phyloP scores from a whole-genome alignment of 2,113 vertebrate genomes.

The Murina feae region DNA sequence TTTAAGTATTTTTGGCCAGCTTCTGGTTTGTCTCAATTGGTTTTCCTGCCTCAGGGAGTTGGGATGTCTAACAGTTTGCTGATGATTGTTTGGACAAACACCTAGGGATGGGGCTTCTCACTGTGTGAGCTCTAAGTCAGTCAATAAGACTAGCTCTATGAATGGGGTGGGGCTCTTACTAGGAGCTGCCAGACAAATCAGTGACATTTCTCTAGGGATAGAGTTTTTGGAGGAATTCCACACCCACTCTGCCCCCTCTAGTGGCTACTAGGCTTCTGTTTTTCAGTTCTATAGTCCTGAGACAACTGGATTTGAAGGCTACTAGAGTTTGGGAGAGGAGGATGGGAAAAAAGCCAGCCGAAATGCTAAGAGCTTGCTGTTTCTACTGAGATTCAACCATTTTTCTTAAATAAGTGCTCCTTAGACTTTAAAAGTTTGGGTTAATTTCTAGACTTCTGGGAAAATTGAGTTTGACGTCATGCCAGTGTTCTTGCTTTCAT shows the following conservation, averaged over 20 bases:
- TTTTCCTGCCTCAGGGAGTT: neutral
- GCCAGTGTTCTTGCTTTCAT: constrained; percentile 4
- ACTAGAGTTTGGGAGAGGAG: neutral
- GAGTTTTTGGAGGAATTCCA: neutral
- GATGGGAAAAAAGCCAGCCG: neutral
- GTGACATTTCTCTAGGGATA: neutral
- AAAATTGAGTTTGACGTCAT: constrained; percentile 6
- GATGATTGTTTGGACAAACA: neutral
- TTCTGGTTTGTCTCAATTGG: neutral
- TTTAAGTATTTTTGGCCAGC: too few species aligned
- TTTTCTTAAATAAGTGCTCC: constrained; percentile 7
- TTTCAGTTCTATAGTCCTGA: neutral
- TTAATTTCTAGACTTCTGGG: constrained; percentile 14
- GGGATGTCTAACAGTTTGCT: neutral
- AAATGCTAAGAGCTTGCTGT: neutral
- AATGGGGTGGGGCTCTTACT: neutral
- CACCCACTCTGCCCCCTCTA: constrained; percentile 44
- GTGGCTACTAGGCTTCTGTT: constrained; percentile 5
- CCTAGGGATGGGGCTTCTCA: neutral
- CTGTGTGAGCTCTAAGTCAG: neutral
- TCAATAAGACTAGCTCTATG: neutral
- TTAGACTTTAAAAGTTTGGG: neutral
- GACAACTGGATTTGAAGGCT: neutral
- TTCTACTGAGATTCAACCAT: neutral
- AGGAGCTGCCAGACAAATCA: neutral